Base-by-base conservation (phyloP, 2,888 invertebrate species). In the Acrobasis suavella region DNA sequence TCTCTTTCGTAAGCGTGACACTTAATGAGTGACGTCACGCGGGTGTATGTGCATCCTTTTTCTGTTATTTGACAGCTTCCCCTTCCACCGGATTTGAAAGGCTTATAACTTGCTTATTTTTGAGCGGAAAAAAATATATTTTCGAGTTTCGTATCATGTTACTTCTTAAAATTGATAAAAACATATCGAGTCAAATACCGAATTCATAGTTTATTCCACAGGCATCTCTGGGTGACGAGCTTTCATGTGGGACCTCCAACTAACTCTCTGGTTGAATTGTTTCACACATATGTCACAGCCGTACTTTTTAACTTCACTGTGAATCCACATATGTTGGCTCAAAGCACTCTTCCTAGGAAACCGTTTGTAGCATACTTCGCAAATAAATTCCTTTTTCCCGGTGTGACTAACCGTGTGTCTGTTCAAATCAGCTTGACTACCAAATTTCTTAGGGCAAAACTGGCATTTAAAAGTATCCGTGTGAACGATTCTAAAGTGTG, bases 191-290 rank as follows among this genome's bases (percentile, higher is more conserved):
- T n/a, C n/a, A n/a, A 52, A 7, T 10, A 22, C 17, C 17, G n/a
- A 55, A n/a, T 54, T n/a, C 46, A 55, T 37, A 37, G 9, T 15
- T 38, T 37, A 55, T 38, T 55, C 14, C n/a, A 65, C 65, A 62
- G 71, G 69, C 50, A 78, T 63, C 46, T 84, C 85, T 0, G 87
- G 86, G 68, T 89, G 89, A 32, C 83, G 77, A 0, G 83, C 75
- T 59, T 82, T 82, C 82, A 85, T 83, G 69, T 85, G 85, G 8
- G 75, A 75, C 63, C 81, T 78, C 79, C 82, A 84, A 60, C 78
- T 78, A 16, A 78, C 75, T 22, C 71, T 72, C 60, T 82, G 82
- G 63, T 80, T 81, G 12, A 82, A 82, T 52, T 77, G 69, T 54
- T 78, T 79, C 42, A 72, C 72, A 64, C 82, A 82, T 3, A 69